Base-by-base conservation (phyloP, 2,888 invertebrate genomes). In the Allacma fusca region DNA sequence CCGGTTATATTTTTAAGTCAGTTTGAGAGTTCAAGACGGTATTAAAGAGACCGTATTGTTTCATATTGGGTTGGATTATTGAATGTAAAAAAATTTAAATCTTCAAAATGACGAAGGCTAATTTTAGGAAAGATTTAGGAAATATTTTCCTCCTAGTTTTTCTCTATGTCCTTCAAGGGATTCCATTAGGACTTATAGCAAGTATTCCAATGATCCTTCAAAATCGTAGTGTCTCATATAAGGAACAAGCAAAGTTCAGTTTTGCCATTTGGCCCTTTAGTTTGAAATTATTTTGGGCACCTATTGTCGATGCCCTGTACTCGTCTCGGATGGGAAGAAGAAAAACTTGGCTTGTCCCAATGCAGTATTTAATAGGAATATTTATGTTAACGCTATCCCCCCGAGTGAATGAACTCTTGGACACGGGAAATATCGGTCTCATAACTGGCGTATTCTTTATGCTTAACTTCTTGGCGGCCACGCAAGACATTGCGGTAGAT, bases 401-500 rank as follows among this genome's bases (percentile, higher is more conserved):
- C 34, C 89, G 91, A 84, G 90, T 95, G 0, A 90, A 93, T 72
- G 88, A 88, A n/a, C 92, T 96, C 91, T 88, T 97, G 68, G 89
- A 90, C 2, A 89, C 90, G 64, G 87, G 87, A 0, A 92, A 93
- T 85, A 93, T 96, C 83, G 90, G 89, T 77, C 87, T 93, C 70
- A 88, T 99, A 29, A 98, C 98, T 0, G 85, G 91, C 19, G 89
- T 95, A 78, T 99, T 99, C 88, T 94, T 98, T 86, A 89, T 91
- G 76, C 89, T 99, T 1, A 98, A 98, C 86, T 97, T 98, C 85
- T 89, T 99, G 84, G 98, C 98, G 5, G 98, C 99, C 1, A 99
- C 99, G 0, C 99, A 99, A 88, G 99, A 99, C 87, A 98, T 99
- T 85, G 98, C 97, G 21, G 98, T 99, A 0, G 99, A 99, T 88